Percentiles rank a stretch among this genome's conserved stretches.
Conservation (phyloP, 2,888 invertebrate genomes). For the Cheilosia pagana region DNA sequence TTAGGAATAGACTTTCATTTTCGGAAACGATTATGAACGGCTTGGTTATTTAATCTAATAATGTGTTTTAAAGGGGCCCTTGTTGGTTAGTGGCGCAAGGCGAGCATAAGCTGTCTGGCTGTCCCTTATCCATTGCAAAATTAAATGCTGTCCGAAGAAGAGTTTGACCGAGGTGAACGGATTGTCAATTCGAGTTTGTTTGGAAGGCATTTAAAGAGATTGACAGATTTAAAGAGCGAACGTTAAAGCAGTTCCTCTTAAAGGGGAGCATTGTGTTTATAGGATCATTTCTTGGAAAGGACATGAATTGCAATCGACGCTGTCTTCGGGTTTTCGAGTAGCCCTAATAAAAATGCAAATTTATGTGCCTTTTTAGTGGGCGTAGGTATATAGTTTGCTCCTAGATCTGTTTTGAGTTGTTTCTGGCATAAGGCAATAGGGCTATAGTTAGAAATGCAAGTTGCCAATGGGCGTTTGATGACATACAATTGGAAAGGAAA, state of each 20-base stretch:
- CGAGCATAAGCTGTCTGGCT: not conserved
- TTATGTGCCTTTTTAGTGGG: not conserved
- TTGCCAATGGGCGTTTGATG: too few relatives aligned
- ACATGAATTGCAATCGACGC: not conserved
- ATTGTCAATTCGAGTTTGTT: not conserved
- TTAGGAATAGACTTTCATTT: slow-evolving; percentile 46
- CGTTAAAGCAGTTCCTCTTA: not conserved
- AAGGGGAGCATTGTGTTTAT: not conserved
- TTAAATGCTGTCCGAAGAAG: not conserved
- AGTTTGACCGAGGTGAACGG: not conserved
- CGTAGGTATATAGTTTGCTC: not conserved
- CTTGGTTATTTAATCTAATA: slow-evolving; percentile 26
- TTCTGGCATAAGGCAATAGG: too few relatives aligned
- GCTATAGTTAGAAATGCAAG: too few relatives aligned
- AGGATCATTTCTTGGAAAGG: not conserved
- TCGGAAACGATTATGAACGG: not conserved
- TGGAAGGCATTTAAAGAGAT: not conserved
- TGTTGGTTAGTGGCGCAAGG: slow-evolving; percentile 1
- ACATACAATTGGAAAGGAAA: too few relatives aligned
- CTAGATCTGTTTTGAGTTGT: too few relatives aligned
- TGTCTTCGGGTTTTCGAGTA: not conserved
- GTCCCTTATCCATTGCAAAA: not conserved
- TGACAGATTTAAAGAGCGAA: not conserved
- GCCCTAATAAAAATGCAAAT: not conserved
- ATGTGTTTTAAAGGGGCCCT: slow-evolving; percentile 7